Conservation (phyloP, 2,888 invertebrate genomes). For the Pseudoips prasinana region DNA sequence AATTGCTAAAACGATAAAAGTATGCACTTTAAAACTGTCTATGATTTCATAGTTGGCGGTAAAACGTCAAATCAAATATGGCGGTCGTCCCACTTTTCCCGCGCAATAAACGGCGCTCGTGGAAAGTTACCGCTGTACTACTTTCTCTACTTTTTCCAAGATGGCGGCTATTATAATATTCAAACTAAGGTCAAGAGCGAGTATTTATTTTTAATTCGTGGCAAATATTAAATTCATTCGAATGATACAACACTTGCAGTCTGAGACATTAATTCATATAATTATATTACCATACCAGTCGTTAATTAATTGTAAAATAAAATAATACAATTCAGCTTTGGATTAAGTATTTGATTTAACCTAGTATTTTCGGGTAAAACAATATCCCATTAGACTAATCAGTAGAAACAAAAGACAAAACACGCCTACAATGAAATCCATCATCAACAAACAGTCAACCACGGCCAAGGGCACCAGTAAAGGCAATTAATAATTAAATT, state of each 20-base stretch:
- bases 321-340: too few species aligned
- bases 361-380: too few species aligned
- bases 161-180: slow-evolving; percentile 66
- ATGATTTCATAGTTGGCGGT: slow-evolving; percentile 42
- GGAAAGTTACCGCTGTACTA: slow-evolving; percentile 81
- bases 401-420: too few species aligned
- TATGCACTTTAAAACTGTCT: slow-evolving; percentile 15
- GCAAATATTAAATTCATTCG: slow-evolving; percentile 11
- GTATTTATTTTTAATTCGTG: slow-evolving; percentile 34
- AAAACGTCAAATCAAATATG: slow-evolving; percentile 72
- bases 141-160: slow-evolving; percentile 81
- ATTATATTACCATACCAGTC: too few species aligned
- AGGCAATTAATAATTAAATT: slow-evolving; percentile 55
- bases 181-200: slow-evolving; percentile 66
- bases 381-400: too few species aligned
- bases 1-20: slow-evolving; percentile 5
- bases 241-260: too few species aligned
- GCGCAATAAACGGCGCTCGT: slow-evolving; percentile 69
- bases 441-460: slow-evolving; percentile 6
- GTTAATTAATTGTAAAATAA: too few species aligned
- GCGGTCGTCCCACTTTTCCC: slow-evolving; percentile 77
- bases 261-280: too few species aligned
- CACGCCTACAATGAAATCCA: too few species aligned
- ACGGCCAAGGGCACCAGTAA: slow-evolving; percentile 49
- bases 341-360: too few species aligned